phyloP scores from a whole-genome alignment of 2,797 vertebrate genomes.

The Rhynchotus rufescens region DNA sequence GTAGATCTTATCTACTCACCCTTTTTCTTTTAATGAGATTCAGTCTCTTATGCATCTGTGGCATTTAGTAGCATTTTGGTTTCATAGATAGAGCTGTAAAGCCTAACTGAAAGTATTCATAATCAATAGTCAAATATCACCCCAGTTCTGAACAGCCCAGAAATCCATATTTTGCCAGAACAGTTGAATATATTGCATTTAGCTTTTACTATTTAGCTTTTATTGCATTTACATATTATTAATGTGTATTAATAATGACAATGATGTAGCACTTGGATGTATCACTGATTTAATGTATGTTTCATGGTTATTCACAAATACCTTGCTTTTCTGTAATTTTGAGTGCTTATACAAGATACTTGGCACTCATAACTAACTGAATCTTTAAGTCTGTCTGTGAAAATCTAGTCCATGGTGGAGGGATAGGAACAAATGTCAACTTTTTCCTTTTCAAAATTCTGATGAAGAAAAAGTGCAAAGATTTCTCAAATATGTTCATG shows the following conservation, averaged over 20 bases:
- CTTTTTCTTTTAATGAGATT: background rate
- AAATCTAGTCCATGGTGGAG: background rate
- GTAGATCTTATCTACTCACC: background rate
- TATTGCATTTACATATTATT: constrained; percentile 5
- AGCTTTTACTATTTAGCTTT: background rate
- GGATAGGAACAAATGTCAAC: background rate
- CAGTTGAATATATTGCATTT: constrained; percentile 7
- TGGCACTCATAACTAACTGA: background rate
- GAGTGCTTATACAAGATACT: background rate
- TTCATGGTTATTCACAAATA: constrained; percentile 12
- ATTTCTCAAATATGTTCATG: background rate
- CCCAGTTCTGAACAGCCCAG: background rate
- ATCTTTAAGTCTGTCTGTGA: background rate
- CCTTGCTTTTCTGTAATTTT: background rate
- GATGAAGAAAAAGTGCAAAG: background rate
- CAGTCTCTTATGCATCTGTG: background rate
- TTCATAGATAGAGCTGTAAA: background rate
- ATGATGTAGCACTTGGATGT: background rate
- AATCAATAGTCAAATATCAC: constrained; percentile 8
- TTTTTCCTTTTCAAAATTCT: background rate
- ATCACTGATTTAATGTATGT: background rate
- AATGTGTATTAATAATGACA: background rate
- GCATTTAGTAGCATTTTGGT: background rate
- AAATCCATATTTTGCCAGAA: constrained; percentile 2
- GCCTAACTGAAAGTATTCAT: background rate